A percentile compares a stretch with the other conserved stretches of the same genome.
Evolutionary conservation across 2,888 invertebrate genomes (phyloP).

Genomic region (Tetheella fluctuosa): DNA sequence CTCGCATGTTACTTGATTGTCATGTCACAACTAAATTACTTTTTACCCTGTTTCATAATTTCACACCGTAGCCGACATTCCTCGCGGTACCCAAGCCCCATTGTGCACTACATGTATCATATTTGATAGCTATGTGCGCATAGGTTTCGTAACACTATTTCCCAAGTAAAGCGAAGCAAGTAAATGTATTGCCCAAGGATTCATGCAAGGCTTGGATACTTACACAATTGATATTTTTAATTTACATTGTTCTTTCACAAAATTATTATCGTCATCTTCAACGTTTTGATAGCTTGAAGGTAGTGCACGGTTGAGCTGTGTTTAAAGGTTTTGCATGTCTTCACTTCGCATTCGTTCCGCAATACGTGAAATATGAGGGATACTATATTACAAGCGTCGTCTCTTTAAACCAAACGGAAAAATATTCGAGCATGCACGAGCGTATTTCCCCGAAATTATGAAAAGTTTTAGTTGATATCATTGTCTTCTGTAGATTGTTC

Average conservation of each 20-base stretch:
- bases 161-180: constrained; percentile 24
- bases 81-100: constrained; percentile 36
- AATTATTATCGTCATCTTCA: constrained; percentile 2
- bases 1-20: constrained; percentile 1
- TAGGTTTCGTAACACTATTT: constrained; percentile 30
- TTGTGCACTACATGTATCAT: constrained; percentile 41
- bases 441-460: no score
- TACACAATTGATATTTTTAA: constrained; percentile 17
- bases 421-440: no score
- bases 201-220: constrained; percentile 10
- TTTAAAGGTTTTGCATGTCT: background rate
- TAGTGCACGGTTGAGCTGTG: background rate
- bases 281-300: background rate
- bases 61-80: constrained; percentile 18
- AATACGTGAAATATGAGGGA: background rate
- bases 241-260: constrained; percentile 20
- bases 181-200: constrained; percentile 20
- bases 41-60: constrained; percentile 36
- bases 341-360: background rate
- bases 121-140: constrained; percentile 28
- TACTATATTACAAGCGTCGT: background rate
- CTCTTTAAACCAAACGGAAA: no score
- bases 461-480: no score
- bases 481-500: no score
- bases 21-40: constrained; percentile 11